phyloP scores from a whole-genome alignment of 1,140 invertebrate genomes.

The Drosophila subobscura region DNA sequence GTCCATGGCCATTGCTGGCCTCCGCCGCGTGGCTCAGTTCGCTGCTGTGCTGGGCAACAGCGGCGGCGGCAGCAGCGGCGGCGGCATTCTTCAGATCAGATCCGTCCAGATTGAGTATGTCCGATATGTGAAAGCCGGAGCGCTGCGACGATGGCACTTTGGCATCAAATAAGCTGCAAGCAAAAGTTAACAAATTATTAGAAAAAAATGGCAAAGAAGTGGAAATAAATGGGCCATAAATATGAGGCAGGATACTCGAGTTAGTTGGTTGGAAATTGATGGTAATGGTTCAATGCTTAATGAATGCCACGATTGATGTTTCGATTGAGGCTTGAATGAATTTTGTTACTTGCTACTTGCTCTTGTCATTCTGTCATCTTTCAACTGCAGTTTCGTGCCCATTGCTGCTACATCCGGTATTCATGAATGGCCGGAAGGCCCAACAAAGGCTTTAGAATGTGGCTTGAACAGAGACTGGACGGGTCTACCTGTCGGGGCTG shows the following conservation, averaged over 20 bases:
- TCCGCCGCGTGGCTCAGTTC: slow-evolving; percentile 43
- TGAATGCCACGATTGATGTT: slow-evolving; percentile 8
- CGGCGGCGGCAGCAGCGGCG: slow-evolving; percentile 49
- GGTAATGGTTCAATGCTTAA: background rate
- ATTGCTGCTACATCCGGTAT: slow-evolving; percentile 57
- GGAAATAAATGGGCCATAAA: background rate
- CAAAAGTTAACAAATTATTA: background rate
- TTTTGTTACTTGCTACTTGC: too few species aligned
- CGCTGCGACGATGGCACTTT: slow-evolving; percentile 84
- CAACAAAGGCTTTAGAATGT: slow-evolving; percentile 36
- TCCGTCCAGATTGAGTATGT: slow-evolving; percentile 89
- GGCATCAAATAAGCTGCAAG: slow-evolving; percentile 78
- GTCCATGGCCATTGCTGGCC: slow-evolving; percentile 45
- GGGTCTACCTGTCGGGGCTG: slow-evolving; percentile 22
- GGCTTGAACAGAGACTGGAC: background rate
- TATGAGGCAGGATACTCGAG: too few species aligned
- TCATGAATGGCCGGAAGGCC: slow-evolving; percentile 61
- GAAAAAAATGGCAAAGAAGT: too few species aligned
- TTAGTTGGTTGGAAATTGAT: too few species aligned
- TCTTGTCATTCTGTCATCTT: too few species aligned
- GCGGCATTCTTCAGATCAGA: slow-evolving; percentile 77
- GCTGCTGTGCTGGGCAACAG: slow-evolving; percentile 53
- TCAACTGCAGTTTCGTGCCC: slow-evolving; percentile 10
- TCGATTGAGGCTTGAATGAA: background rate
- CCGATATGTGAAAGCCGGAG: slow-evolving; percentile 90